Conservation (phyloP, 2,797 vertebrate species). For the Hozukius guyotensis region DNA sequence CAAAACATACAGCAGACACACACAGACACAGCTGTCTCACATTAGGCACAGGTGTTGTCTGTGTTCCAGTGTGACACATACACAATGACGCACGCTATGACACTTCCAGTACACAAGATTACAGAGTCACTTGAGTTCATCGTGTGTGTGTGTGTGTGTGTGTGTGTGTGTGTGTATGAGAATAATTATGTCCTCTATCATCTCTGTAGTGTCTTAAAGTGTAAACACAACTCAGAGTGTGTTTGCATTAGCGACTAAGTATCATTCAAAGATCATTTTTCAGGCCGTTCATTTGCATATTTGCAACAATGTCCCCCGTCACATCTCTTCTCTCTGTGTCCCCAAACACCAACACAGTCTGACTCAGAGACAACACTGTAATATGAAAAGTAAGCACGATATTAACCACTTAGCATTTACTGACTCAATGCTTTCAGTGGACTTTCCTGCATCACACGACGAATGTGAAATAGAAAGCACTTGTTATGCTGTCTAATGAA, state of each 20-base stretch:
- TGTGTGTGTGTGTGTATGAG: background rate
- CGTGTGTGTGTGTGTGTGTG: no score
- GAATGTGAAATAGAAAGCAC: background rate
- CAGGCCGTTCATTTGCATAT: background rate
- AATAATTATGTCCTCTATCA: conserved; percentile 5
- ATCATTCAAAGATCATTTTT: conserved; percentile 10
- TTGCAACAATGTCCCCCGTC: background rate
- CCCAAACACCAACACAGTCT: conserved; percentile 22
- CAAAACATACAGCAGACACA: background rate
- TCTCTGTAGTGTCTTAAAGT: background rate
- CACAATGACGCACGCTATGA: conserved; percentile 23
- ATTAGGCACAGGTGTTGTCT: conserved; percentile 37
- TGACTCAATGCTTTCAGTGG: background rate
- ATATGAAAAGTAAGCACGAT: background rate
- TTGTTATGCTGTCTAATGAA: background rate
- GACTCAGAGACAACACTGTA: conserved; percentile 28
- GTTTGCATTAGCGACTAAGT: conserved; percentile 8
- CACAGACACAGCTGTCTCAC: conserved; percentile 25
- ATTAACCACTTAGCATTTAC: conserved; percentile 40
- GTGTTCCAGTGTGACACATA: conserved; percentile 37
- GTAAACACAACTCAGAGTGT: background rate
- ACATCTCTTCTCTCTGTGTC: conserved; percentile 2
- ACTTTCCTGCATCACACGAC: background rate
- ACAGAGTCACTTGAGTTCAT: conserved; percentile 17
- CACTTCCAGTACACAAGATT: background rate